Evolutionary conservation across 2,888 invertebrate genomes (phyloP), one percentile per base, ranked within the genome.

Genomic region (Drosophila kambysellisi): DNA sequence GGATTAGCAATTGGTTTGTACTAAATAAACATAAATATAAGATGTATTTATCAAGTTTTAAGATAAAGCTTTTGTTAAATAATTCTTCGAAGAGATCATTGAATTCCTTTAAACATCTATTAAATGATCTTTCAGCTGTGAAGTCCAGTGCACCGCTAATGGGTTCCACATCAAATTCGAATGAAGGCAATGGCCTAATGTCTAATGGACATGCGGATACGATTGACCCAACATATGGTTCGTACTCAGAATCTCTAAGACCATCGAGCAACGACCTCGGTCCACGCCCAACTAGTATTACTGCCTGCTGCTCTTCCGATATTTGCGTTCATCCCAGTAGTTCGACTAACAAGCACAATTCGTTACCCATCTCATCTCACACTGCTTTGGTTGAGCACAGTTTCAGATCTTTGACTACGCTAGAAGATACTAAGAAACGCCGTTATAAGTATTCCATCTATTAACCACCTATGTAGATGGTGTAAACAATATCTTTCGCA

Each of bases 401-500:
- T 69, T 62, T 75, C 57, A 82, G 65, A 78, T 84, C 82, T 82
- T 71, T 53, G 43, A 60, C 50, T 30, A 41, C 69, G 20, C 33
- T 64, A 46, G 58, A 63, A 33, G 71, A 76, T 57, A 41, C 73
- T 59, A 82, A 85, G 57, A 88, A 88, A 81, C 92, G 92, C 58
- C 91, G 89, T 62, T 92, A 92, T 79, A 89, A 81, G 69, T 92
- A 92, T 84, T 92, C 92, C 32, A 85, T 92, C 57, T 92, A 87
- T 78, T 92, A 86, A 86, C 68, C 39, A 30, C 2, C 30, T 41
- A 15, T 9, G 8, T 43, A 25, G 25, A 17, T 37, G 35, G 11
- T 54, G 4, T 29, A 15, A 54, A n/a, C 1, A n/a, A 15, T 35
- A 50, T 25, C n/a, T 29, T 57, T 15, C 20, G 57, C 32, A 32